phyloP scores from a whole-genome alignment of 2,888 invertebrate species.

The Thalpophila matura region DNA sequence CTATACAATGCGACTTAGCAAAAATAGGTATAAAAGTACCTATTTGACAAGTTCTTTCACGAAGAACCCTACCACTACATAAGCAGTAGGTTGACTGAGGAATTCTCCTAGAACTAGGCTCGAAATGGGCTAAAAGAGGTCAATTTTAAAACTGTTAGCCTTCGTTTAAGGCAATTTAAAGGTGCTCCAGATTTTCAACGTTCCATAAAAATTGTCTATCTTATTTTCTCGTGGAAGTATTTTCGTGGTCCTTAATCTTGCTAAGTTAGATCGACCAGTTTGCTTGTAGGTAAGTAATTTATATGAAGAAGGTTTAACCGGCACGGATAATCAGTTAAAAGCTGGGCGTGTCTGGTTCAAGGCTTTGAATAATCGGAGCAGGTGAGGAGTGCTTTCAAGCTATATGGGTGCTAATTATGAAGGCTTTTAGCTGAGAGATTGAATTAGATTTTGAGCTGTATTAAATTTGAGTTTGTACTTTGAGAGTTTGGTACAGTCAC shows the following conservation, averaged over 20 bases:
- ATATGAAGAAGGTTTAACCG: conserved; percentile 19
- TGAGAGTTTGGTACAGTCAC: too few relatives aligned
- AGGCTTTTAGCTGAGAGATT: conserved; percentile 2
- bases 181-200: not conserved
- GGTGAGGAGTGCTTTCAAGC: conserved; percentile 4
- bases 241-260: conserved; percentile 27
- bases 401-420: not conserved
- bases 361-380: conserved; percentile 14
- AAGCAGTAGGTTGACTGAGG: not conserved
- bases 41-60: too few relatives aligned
- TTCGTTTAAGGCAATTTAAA: not conserved
- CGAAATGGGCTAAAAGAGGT: not conserved
- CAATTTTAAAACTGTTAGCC: not conserved
- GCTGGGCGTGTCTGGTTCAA: conserved; percentile 11
- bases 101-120: not conserved
- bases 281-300: conserved; percentile 24
- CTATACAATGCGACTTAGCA: too few relatives aligned
- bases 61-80: not conserved
- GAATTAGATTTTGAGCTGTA: not conserved
- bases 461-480: not conserved
- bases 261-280: conserved; percentile 19
- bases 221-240: conserved; percentile 5
- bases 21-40: too few relatives aligned
- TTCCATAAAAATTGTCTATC: conserved; percentile 14
- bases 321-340: conserved; percentile 26